A percentile compares a stretch with the other conserved stretches of the same genome.
phyloP scores from a whole-genome alignment of 1,140 invertebrate genomes.

The Camponotus floridanus region DNA sequence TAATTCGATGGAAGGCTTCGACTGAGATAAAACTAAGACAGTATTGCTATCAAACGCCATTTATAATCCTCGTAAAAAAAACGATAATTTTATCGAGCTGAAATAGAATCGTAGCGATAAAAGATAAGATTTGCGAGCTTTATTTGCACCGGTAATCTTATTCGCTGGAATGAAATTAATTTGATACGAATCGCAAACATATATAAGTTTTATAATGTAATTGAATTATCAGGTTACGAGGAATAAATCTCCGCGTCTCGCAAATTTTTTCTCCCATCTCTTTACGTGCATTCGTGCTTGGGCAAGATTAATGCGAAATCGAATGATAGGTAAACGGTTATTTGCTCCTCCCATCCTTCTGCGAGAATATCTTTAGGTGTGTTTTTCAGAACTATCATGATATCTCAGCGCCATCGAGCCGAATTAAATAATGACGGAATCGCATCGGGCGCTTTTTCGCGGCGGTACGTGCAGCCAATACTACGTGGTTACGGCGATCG shows the following conservation, averaged over 20 bases:
- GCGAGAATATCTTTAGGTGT: conserved; percentile 19
- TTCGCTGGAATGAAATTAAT: conserved; percentile 2
- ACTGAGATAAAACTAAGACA: neutral
- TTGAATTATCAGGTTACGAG: conserved; percentile 3
- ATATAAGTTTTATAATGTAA: neutral
- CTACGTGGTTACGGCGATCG: neutral
- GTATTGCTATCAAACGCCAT: neutral
- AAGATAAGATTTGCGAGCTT: neutral
- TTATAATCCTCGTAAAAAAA: neutral
- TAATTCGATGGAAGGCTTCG: conserved; percentile 17
- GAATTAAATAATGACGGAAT: conserved; percentile 71
- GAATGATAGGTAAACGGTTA: conserved; percentile 47
- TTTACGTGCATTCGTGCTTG: conserved; percentile 7
- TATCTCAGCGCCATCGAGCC: conserved; percentile 56
- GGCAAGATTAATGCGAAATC: conserved; percentile 57
- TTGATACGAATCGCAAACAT: neutral
- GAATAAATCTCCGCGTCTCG: conserved; percentile 16
- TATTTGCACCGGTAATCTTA: neutral
- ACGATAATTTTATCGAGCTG: neutral
- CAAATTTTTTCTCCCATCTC: neutral
- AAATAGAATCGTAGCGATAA: neutral
- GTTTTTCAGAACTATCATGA: conserved; percentile 39
- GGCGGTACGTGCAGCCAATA: conserved; percentile 44
- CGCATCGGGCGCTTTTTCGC: conserved; percentile 53
- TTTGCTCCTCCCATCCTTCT: conserved; percentile 23